These are phyloP conservation scores for Tipula helvola DNA, from an alignment of 2,888 invertebrate genomes.

Conservation along the genomic window DNA sequence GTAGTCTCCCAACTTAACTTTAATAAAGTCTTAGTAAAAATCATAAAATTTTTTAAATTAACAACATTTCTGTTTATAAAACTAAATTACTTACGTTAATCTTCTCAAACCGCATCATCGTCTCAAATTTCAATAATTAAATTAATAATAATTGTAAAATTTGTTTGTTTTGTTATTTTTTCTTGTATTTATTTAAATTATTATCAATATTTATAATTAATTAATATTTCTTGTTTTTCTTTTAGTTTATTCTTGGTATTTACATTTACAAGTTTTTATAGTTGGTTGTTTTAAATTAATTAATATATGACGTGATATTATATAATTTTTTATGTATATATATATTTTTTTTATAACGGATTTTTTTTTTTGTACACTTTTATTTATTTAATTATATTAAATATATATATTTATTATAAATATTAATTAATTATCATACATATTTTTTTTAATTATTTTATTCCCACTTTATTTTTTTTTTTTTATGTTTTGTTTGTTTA, in stretches of 20 bases:
- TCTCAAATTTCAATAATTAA: background rate
- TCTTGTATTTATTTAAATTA: background rate
- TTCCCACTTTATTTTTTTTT: background rate
- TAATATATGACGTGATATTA: background rate
- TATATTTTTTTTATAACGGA: background rate
- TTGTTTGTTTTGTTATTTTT: background rate
- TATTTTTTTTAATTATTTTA: background rate
- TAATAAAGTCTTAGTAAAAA: no score
- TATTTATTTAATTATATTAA: background rate
- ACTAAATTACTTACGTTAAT: background rate
- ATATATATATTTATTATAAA: background rate
- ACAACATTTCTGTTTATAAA: no score
- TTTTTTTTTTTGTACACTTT: background rate
- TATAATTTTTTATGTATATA: background rate
- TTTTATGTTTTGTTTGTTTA: background rate
- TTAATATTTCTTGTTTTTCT: background rate
- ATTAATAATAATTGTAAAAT: background rate
- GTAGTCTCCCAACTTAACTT: no score
- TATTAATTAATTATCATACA: background rate
- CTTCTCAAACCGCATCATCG: background rate
- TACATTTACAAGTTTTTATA: background rate
- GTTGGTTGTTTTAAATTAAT: background rate
- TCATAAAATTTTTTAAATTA: no score
- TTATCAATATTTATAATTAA: background rate
- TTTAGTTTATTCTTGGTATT: background rate